Conservation (phyloP, 2,888 invertebrate genomes). For the Dendrolimus pini region DNA sequence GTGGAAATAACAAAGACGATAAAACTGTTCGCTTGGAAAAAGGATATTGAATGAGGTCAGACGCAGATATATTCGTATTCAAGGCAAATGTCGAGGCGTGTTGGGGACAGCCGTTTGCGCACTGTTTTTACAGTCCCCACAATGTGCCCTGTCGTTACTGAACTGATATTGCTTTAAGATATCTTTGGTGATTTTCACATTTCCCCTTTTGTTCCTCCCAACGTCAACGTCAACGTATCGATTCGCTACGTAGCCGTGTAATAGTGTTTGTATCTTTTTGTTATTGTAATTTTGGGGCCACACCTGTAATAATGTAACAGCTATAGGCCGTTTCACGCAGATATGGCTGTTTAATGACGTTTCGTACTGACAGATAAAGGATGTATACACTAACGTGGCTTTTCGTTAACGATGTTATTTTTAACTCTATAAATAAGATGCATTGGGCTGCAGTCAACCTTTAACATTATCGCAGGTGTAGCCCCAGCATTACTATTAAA, state of each 20-base stretch:
- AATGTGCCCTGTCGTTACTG: slow-evolving; percentile 36
- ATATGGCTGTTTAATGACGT: no score
- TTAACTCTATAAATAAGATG: no score
- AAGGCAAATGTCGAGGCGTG: slow-evolving; percentile 60
- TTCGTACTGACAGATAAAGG: no score
- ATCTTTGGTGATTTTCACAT: slow-evolving; percentile 20
- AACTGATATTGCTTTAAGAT: slow-evolving; percentile 32
- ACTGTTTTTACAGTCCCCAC: slow-evolving; percentile 44
- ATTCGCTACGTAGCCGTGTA: slow-evolving; percentile 1
- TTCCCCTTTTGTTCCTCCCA: slow-evolving; percentile 17
- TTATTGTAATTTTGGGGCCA: no score
- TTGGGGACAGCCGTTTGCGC: slow-evolving; percentile 54
- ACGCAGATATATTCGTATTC: slow-evolving; percentile 64
- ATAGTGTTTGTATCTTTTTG: no score
- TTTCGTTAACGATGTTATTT: no score
- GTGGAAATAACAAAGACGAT: slow-evolving; percentile 73
- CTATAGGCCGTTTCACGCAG: no score
- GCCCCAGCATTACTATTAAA: no score
- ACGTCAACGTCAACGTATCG: slow-evolving; percentile 8
- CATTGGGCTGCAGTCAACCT: no score
- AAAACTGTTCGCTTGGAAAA: slow-evolving; percentile 72
- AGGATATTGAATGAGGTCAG: slow-evolving; percentile 73
- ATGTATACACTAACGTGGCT: no score
- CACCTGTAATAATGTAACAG: no score
- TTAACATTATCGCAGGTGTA: no score